Conservation (phyloP, 1,140 invertebrate genomes). For the Spodoptera litura region DNA sequence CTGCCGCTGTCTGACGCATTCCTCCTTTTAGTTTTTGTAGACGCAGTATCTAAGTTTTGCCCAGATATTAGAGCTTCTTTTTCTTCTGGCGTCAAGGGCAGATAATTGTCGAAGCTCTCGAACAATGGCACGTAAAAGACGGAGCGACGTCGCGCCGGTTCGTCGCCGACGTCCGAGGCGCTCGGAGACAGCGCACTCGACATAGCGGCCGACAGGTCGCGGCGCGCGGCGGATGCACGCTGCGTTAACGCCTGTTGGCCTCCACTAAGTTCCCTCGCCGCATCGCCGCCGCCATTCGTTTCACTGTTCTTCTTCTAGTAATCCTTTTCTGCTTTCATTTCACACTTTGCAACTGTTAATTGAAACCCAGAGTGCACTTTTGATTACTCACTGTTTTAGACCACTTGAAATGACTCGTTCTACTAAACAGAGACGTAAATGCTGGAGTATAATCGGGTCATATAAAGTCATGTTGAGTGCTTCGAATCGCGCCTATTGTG, state of each 20-base stretch:
- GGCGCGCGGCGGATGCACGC: slow-evolving; percentile 72
- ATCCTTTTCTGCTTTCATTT: slow-evolving; percentile 60
- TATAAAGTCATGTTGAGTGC: not conserved
- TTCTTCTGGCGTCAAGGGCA: slow-evolving; percentile 80
- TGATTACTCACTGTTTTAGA: slow-evolving; percentile 39
- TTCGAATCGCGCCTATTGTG: not conserved
- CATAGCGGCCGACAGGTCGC: slow-evolving; percentile 62
- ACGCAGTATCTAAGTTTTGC: slow-evolving; percentile 61
- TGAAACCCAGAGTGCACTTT: slow-evolving; percentile 34
- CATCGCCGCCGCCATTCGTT: slow-evolving; percentile 72
- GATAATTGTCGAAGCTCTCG: slow-evolving; percentile 84
- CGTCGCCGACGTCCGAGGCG: slow-evolving; percentile 69
- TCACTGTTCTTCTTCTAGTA: slow-evolving; percentile 59
- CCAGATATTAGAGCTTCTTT: slow-evolving; percentile 81
- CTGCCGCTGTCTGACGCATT: slow-evolving; percentile 65
- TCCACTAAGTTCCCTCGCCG: slow-evolving; percentile 59
- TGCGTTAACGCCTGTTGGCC: slow-evolving; percentile 69
- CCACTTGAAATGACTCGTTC: slow-evolving; percentile 36
- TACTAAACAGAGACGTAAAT: slow-evolving; percentile 36
- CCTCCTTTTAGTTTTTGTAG: slow-evolving; percentile 73
- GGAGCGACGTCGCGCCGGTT: slow-evolving; percentile 85
- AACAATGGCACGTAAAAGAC: slow-evolving; percentile 88
- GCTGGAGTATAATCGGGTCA: slow-evolving; percentile 56
- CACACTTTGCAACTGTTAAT: slow-evolving; percentile 53
- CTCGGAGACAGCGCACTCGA: slow-evolving; percentile 70